phyloP scores from a whole-genome alignment of 2,113 vertebrate species.

The Lasiurus cinereus region DNA sequence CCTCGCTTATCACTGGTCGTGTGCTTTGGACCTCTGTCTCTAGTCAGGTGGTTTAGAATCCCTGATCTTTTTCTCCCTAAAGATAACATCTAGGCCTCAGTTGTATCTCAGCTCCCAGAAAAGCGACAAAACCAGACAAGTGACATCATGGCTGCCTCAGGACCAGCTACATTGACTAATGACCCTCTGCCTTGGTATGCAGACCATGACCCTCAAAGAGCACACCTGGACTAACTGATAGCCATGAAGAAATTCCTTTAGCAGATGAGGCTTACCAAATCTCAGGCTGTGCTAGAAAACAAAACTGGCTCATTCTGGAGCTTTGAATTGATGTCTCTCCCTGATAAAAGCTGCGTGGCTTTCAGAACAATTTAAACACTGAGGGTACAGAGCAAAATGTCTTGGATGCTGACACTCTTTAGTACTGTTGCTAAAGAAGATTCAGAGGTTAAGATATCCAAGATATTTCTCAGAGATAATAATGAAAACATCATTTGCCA shows the following conservation, averaged over 20 bases:
- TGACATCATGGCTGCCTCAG: no score
- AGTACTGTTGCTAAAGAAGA: background rate
- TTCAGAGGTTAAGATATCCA: background rate
- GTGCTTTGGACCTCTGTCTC: no score
- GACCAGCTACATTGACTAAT: no score
- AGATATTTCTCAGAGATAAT: background rate
- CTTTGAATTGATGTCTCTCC: background rate
- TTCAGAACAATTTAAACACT: background rate
- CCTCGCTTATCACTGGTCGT: no score
- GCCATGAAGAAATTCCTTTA: background rate
- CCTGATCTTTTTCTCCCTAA: no score
- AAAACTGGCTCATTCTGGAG: background rate
- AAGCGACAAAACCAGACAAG: no score
- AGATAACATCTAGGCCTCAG: no score
- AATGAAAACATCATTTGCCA: slow-evolving; percentile 15
- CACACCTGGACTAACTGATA: no score
- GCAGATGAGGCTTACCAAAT: background rate
- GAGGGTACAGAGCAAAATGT: background rate
- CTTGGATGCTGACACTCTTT: background rate
- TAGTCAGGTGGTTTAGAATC: no score
- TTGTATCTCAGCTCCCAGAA: no score
- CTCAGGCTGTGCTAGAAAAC: background rate
- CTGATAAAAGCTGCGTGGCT: background rate
- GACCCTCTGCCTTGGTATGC: no score
- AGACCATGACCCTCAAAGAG: no score